Conservation (phyloP, 2,113 vertebrate genomes). For the Choloepus hoffmanni region DNA sequence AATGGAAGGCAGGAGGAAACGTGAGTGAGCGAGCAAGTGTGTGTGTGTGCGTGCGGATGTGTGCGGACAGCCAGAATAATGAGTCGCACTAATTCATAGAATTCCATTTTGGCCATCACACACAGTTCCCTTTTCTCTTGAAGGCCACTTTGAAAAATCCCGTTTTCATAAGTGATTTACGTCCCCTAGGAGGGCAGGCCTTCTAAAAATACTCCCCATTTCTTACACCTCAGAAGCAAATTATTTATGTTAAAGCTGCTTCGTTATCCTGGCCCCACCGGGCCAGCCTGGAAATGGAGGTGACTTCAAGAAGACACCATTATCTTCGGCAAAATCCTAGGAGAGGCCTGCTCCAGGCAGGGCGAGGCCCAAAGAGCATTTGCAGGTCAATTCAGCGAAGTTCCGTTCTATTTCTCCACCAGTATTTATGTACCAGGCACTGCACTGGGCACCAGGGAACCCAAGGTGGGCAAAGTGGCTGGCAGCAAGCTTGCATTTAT, state of each 20-base stretch:
- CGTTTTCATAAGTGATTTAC: conserved; percentile 87
- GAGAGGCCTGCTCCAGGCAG: neutral
- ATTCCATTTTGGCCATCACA: conserved; percentile 83
- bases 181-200: conserved; percentile 86
- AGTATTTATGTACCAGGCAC: rapidly evolving
- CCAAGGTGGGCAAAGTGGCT: rapidly evolving
- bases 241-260: conserved; percentile 88
- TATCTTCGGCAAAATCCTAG: conserved; percentile 10
- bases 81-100: conserved; percentile 87
- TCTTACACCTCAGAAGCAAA: conserved; percentile 86
- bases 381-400: neutral
- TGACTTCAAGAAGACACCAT: conserved; percentile 79
- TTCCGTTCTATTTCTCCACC: neutral
- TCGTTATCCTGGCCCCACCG: conserved; percentile 85
- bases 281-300: conserved; percentile 74
- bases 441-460: neutral
- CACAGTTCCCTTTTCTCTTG: conserved; percentile 86
- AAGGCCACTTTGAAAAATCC: conserved; percentile 87
- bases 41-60: neutral
- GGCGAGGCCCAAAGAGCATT: neutral
- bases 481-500: neutral
- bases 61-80: conserved; percentile 84
- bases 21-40: neutral
- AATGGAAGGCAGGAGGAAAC: conserved; percentile 80
- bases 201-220: conserved; percentile 86